These are phyloP conservation scores for Cancer borealis DNA, from an alignment of 2,888 invertebrate genomes.

Conservation along the genomic window DNA sequence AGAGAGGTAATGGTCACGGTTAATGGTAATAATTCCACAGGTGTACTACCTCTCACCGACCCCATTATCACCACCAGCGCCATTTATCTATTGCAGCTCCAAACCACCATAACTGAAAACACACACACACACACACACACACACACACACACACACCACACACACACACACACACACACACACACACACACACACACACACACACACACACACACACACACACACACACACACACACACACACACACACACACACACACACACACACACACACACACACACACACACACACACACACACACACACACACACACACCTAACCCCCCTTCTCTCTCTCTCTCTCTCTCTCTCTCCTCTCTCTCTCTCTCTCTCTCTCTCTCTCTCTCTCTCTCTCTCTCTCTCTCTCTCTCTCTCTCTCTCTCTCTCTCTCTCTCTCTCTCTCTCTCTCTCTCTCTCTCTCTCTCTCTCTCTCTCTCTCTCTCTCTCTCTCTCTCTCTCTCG, in stretches of 20 bases:
- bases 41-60: neutral
- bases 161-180: too few species aligned
- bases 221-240: neutral
- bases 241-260: neutral
- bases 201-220: neutral
- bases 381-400: too few species aligned
- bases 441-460: too few species aligned
- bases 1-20: neutral
- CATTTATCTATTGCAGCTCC: neutral
- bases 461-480: too few species aligned
- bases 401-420: too few species aligned
- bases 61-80: constrained; percentile 5
- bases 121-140: neutral
- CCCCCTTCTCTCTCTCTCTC: too few species aligned
- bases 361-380: too few species aligned
- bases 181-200: neutral
- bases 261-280: neutral
- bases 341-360: too few species aligned
- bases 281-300: neutral
- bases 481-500: neutral
- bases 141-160: too few species aligned
- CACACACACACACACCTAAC: neutral
- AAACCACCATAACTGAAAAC: constrained; percentile 20
- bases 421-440: too few species aligned
- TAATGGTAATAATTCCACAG: constrained; percentile 24